A percentile compares a stretch with the other conserved stretches of the same genome.
Evolutionary conservation across 2,888 invertebrate genomes (phyloP).

Genomic region (Griposia aprilina): DNA sequence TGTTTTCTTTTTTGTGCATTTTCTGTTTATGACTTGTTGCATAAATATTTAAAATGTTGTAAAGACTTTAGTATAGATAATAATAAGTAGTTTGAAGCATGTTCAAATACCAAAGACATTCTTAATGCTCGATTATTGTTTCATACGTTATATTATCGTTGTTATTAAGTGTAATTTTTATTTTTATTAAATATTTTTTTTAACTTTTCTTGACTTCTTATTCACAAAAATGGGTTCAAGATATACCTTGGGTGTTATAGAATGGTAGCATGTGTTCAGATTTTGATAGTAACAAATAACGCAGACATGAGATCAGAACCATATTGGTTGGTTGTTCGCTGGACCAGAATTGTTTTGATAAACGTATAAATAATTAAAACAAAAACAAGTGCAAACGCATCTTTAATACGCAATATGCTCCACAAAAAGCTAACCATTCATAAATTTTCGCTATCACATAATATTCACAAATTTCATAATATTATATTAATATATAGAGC

Average conservation of each 20-base stretch:
- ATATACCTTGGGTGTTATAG: background rate
- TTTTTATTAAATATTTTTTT: constrained; percentile 13
- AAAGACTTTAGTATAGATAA: background rate
- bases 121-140: background rate
- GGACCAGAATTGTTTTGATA: no score
- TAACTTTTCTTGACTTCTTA: background rate
- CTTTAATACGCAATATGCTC: constrained; percentile 89
- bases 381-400: constrained; percentile 83
- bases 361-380: constrained; percentile 75
- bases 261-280: no score
- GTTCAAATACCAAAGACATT: constrained; percentile 50
- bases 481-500: constrained; percentile 59
- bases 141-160: constrained; percentile 20
- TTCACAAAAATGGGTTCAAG: background rate
- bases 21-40: constrained; percentile 30
- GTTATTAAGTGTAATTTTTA: constrained; percentile 15
- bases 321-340: no score
- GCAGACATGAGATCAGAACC: background rate
- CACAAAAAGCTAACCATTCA: constrained; percentile 89
- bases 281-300: background rate
- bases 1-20: background rate
- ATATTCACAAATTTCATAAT: constrained; percentile 83
- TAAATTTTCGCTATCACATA: constrained; percentile 85
- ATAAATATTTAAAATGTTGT: constrained; percentile 22
- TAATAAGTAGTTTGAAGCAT: constrained; percentile 16